Conservation (phyloP, 2,113 vertebrate species). For the Oryzias javanicus region DNA sequence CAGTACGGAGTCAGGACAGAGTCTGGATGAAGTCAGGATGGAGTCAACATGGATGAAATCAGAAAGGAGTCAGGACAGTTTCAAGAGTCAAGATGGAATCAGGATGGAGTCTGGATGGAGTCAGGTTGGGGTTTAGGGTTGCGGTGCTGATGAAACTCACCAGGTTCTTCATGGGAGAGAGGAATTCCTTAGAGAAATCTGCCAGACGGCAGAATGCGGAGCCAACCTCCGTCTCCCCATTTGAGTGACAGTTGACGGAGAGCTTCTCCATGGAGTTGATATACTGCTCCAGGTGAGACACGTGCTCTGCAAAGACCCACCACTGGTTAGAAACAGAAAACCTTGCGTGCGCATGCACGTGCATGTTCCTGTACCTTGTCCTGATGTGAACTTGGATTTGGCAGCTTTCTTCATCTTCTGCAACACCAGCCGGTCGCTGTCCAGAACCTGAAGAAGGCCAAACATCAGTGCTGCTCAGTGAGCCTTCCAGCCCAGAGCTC, state of each 20-base stretch:
- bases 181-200: constrained; percentile 63
- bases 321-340: neutral
- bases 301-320: constrained; percentile 47
- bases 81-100: no score
- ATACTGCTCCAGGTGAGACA: constrained; percentile 67
- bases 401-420: constrained; percentile 73
- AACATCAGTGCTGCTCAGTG: neutral
- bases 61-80: no score
- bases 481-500: no score
- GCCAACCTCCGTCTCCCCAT: constrained; percentile 60
- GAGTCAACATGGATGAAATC: no score
- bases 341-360: neutral
- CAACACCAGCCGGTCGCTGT: constrained; percentile 62
- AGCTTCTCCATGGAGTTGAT: constrained; percentile 68
- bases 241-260: constrained; percentile 66
- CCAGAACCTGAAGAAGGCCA: constrained; percentile 48
- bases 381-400: constrained; percentile 66
- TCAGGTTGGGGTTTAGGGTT: neutral
- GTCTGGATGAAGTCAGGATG: no score
- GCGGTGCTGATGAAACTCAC: constrained; percentile 18
- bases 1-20: no score
- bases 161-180: constrained; percentile 70
- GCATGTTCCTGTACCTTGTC: constrained; percentile 51
- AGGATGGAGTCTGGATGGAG: no score
- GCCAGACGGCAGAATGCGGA: constrained; percentile 64